phyloP scores from a whole-genome alignment of 1,140 invertebrate genomes.

The Hypsibius dujardini region DNA sequence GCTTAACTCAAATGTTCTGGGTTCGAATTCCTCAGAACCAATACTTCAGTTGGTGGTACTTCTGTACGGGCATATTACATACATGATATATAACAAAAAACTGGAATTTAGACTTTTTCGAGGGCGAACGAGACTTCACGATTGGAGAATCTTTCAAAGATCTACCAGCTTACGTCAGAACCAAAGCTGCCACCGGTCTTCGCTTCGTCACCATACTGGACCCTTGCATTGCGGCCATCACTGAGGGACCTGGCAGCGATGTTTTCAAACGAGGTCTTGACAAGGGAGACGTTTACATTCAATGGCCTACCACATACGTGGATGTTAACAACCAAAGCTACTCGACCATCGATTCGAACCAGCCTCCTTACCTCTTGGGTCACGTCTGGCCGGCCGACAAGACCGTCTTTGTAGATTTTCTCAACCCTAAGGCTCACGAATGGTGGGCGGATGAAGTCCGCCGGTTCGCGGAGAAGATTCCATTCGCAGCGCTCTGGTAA shows the following conservation, averaged over 20 bases:
- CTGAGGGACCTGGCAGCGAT: neutral
- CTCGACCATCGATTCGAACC: too few relatives aligned
- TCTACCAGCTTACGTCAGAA: constrained; percentile 27
- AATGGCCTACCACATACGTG: neutral
- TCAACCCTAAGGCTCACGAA: too few relatives aligned
- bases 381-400: too few relatives aligned
- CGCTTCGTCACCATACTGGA: constrained; percentile 28
- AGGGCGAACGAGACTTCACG: constrained; percentile 23
- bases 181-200: constrained; percentile 26
- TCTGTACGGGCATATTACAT: too few relatives aligned
- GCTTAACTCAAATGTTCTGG: too few relatives aligned
- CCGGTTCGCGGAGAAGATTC: too few relatives aligned
- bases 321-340: constrained; percentile 9
- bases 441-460: too few relatives aligned
- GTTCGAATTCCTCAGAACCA: too few relatives aligned
- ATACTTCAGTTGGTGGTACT: too few relatives aligned
- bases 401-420: too few relatives aligned
- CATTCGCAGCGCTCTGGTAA: too few relatives aligned
- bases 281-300: neutral
- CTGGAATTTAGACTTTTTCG: constrained; percentile 28
- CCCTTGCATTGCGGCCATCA: neutral
- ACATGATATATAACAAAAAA: constrained; percentile 29
- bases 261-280: neutral
- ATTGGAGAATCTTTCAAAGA: constrained; percentile 23
- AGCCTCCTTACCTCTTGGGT: too few relatives aligned